These are phyloP conservation scores for Cyanoliseus patagonus DNA, from an alignment of 2,113 vertebrate species.

Conservation along the genomic window DNA sequence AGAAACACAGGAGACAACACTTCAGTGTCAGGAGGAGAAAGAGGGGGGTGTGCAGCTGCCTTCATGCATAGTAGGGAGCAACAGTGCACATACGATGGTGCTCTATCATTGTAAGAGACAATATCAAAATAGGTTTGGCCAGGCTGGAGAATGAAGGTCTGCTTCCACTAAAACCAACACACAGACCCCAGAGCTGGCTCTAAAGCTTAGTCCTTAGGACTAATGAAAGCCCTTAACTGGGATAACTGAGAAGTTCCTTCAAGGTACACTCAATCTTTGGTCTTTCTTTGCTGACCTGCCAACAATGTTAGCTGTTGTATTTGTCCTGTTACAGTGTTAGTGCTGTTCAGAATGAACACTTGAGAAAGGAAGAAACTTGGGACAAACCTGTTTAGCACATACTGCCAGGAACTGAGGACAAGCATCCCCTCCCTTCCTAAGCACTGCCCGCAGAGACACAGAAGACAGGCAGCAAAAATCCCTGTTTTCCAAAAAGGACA, in stretches of 20 bases:
- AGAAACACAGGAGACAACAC: neutral
- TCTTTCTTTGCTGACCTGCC: neutral
- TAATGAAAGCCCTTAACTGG: too few species aligned
- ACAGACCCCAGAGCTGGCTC: neutral
- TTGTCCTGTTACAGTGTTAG: neutral
- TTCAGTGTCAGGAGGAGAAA: too few species aligned
- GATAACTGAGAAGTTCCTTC: neutral
- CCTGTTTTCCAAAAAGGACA: accelerated
- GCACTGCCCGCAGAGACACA: neutral
- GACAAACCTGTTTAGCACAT: neutral
- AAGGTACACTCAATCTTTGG: neutral
- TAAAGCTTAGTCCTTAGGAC: neutral
- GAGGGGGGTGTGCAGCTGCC: neutral
- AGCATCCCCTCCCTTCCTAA: neutral
- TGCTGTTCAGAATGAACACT: neutral
- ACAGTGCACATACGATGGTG: neutral
- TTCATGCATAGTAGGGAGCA: neutral
- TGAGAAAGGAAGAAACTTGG: neutral
- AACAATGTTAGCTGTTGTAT: neutral
- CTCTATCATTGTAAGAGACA: neutral
- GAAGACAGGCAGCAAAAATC: neutral
- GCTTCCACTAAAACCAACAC: neutral
- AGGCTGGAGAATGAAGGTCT: neutral
- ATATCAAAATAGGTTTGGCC: neutral
- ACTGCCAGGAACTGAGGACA: neutral